Conservation (phyloP, 1,140 invertebrate genomes). For the Papilio aristodemus region DNA sequence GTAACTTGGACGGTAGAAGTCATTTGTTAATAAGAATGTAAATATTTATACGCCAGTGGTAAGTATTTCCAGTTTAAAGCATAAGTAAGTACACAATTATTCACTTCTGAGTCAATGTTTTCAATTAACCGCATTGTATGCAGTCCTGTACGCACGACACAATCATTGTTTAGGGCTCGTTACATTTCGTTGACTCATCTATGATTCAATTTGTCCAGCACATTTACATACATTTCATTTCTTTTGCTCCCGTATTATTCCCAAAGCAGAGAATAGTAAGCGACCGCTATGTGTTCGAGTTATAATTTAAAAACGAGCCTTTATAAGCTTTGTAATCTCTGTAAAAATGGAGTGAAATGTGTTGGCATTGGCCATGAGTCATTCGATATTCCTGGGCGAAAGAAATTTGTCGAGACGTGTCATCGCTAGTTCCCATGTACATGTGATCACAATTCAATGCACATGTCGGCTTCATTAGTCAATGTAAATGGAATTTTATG, state of each 20-base stretch:
- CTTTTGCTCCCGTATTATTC: constrained; percentile 24
- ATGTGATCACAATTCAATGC: constrained; percentile 5
- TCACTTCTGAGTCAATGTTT: constrained; percentile 10
- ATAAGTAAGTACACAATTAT: neutral
- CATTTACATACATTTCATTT: constrained; percentile 32
- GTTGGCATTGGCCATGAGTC: constrained; percentile 17
- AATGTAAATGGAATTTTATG: constrained; percentile 10
- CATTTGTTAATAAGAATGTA: no score
- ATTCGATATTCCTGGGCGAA: constrained; percentile 10
- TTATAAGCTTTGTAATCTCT: constrained; percentile 7
- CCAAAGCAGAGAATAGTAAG: no score
- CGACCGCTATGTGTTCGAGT: constrained; percentile 3
- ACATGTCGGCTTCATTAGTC: constrained; percentile 1
- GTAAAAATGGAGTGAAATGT: constrained; percentile 18
- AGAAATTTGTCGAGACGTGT: constrained; percentile 7
- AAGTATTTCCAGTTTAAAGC: neutral
- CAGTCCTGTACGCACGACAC: neutral
- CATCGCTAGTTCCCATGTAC: constrained; percentile 4
- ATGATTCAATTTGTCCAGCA: constrained; percentile 41
- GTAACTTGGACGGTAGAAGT: no score
- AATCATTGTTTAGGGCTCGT: neutral
- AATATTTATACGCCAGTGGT: no score
- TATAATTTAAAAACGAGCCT: no score
- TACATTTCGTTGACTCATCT: constrained; percentile 35
- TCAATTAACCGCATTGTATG: neutral